Percentiles rank a stretch among this genome's conserved stretches.
Conservation (phyloP, 2,888 invertebrate genomes). For the Drosophila borborema region DNA sequence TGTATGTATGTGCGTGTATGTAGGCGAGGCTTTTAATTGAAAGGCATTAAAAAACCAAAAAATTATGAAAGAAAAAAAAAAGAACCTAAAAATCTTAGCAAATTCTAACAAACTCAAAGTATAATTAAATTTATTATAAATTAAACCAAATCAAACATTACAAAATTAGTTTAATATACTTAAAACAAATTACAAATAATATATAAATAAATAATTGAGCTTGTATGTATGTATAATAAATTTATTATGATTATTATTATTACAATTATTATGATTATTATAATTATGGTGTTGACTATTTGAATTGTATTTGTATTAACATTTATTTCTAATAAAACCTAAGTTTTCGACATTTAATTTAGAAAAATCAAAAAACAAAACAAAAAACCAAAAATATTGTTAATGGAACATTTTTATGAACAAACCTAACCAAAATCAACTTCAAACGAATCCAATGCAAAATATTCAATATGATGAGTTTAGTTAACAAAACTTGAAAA, state of each 20-base stretch:
- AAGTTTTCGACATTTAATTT: conserved; percentile 51
- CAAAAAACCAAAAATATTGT: conserved; percentile 8
- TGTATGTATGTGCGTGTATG: conserved; percentile 65
- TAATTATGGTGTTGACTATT: conserved; percentile 60
- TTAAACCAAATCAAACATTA: conserved; percentile 73
- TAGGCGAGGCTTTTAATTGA: conserved; percentile 69
- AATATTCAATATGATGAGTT: conserved; percentile 43
- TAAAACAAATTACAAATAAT: conserved; percentile 32
- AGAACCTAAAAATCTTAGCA: conserved; percentile 62
- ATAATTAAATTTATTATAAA: conserved; percentile 66
- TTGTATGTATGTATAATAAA: conserved; percentile 76
- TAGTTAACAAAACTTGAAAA: conserved; percentile 53
- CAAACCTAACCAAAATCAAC: conserved; percentile 26
- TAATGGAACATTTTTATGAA: not conserved
- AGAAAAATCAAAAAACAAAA: conserved; percentile 8
- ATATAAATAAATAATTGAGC: conserved; percentile 56
- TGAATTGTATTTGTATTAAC: conserved; percentile 55
- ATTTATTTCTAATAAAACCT: conserved; percentile 58
- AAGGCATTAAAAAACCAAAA: conserved; percentile 48
- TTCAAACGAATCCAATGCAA: conserved; percentile 45
- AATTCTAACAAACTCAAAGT: conserved; percentile 76
- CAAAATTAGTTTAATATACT: conserved; percentile 64
- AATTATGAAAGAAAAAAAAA: conserved; percentile 8
- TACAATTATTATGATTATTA: conserved; percentile 54
- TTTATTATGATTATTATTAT: conserved; percentile 51